phyloP scores from a whole-genome alignment of 2,113 vertebrate species.

The Apeltes quadracus region DNA sequence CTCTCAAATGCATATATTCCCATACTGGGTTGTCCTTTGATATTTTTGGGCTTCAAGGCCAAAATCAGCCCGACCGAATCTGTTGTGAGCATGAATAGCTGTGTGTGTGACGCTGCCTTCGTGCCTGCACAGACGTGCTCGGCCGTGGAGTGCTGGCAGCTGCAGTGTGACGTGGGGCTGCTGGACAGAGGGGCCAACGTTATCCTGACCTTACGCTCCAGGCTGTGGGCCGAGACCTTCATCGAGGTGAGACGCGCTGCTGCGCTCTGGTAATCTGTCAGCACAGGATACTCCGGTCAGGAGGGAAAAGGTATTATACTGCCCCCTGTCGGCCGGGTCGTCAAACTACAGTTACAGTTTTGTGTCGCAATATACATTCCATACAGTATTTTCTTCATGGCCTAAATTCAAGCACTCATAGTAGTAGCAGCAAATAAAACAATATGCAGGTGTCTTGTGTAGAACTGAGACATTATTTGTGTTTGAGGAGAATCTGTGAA shows the following conservation, averaged over 20 bases:
- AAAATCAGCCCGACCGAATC: background rate
- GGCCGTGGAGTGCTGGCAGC: conserved; percentile 82
- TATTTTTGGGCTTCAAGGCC: background rate
- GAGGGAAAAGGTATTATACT: conserved; percentile 11
- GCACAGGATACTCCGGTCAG: no score
- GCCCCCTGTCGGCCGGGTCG: conserved; percentile 48
- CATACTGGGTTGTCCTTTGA: background rate
- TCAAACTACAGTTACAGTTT: background rate
- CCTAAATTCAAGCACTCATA: background rate
- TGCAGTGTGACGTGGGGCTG: conserved; percentile 82
- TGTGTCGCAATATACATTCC: background rate
- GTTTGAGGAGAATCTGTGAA: background rate
- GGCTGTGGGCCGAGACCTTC: conserved; percentile 88
- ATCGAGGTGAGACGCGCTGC: conserved; percentile 77
- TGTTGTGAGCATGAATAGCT: no score
- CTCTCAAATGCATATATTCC: background rate
- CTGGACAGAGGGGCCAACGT: conserved; percentile 82
- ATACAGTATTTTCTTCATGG: background rate
- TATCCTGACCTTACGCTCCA: conserved; percentile 84
- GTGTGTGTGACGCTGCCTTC: conserved; percentile 1
- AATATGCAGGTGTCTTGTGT: no score
- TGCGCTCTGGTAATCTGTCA: no score
- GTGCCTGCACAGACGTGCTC: conserved; percentile 81
- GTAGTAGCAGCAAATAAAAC: background rate
- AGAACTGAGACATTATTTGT: background rate